phyloP scores from a whole-genome alignment of 2,113 vertebrate species.

The Lampris megalopsis region DNA sequence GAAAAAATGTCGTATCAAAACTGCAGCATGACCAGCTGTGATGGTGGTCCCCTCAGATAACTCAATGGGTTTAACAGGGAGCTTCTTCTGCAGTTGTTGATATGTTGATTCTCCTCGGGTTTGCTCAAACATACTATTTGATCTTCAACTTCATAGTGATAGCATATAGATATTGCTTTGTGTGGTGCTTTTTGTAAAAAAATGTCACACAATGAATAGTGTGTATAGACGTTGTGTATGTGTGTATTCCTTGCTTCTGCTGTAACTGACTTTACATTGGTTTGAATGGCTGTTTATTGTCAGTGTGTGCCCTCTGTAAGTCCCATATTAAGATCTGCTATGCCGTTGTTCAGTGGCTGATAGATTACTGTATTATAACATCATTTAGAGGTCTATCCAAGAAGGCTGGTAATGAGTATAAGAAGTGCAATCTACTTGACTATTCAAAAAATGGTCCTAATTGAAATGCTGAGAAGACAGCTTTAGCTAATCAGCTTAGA shows the following conservation, averaged over 20 bases:
- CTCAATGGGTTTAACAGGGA: no score
- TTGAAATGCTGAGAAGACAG: conserved; percentile 77
- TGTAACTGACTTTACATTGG: conserved; percentile 53
- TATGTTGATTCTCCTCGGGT: no score
- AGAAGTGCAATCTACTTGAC: conserved; percentile 58
- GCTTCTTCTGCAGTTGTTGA: no score
- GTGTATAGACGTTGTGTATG: neutral
- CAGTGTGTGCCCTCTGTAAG: conserved; percentile 38
- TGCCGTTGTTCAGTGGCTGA: conserved; percentile 56
- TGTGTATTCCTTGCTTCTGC: conserved; percentile 26
- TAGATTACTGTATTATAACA: conserved; percentile 63
- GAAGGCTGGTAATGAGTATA: conserved; percentile 55
- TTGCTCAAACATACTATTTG: no score
- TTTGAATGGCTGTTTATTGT: conserved; percentile 51
- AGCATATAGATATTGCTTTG: no score
- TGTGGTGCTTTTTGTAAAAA: no score
- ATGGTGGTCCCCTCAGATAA: no score
- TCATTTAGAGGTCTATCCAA: conserved; percentile 22
- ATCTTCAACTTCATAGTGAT: no score
- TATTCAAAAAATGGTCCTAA: conserved; percentile 66
- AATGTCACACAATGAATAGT: neutral
- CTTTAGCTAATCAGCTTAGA: conserved; percentile 77
- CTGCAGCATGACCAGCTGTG: no score
- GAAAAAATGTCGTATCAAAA: no score
- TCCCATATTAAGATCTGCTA: conserved; percentile 38